These are phyloP conservation scores for Lophura nycthemera DNA, from an alignment of 2,113 vertebrate genomes.

Conservation along the genomic window DNA sequence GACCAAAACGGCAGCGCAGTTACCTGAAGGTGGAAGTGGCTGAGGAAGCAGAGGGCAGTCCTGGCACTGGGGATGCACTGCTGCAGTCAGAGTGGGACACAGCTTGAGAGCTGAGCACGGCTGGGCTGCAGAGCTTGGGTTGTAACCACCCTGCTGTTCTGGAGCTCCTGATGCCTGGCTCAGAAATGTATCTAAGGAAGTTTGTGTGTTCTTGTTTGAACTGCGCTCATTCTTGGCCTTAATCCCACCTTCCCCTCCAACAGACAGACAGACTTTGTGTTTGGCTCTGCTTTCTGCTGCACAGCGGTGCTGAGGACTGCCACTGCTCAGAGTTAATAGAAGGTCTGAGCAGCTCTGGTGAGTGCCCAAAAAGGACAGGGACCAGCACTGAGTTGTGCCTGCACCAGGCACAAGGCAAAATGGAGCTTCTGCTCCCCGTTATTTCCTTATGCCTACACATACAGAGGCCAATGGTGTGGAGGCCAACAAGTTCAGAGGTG, in stretches of 20 bases:
- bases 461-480: background rate
- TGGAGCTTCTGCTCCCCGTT: background rate
- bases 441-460: background rate
- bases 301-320: background rate
- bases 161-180: background rate
- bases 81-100: fast-evolving
- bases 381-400: background rate
- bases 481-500: background rate
- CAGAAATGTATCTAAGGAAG: background rate
- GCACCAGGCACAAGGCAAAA: background rate
- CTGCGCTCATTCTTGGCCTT: background rate
- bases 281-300: background rate
- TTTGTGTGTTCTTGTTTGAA: background rate
- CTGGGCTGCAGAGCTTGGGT: background rate
- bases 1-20: background rate
- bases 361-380: background rate
- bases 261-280: too few species aligned
- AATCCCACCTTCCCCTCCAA: background rate
- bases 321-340: fast-evolving
- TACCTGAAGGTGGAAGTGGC: background rate
- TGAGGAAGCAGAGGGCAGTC: background rate
- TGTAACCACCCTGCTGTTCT: background rate
- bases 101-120: background rate
- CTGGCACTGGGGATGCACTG: background rate
- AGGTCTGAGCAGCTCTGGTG: background rate